Evolutionary conservation across 2,888 invertebrate species (phyloP).

Genomic region (Agonopterix subpropinquella): DNA sequence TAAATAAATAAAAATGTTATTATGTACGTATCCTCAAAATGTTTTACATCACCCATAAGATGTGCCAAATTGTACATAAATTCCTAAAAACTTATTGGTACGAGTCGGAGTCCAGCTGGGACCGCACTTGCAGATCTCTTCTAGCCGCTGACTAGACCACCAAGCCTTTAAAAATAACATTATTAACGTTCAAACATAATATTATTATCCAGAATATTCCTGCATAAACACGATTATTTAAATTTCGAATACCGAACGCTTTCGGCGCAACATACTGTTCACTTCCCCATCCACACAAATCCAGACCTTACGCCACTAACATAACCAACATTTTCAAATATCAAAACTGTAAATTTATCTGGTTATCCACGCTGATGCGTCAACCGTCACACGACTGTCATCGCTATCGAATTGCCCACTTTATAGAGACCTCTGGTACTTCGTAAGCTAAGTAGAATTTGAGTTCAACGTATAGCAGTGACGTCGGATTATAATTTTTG

Average conservation of each 20-base stretch:
- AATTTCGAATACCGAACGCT: constrained; percentile 39
- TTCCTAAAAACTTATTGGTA: not conserved
- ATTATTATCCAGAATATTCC: constrained; percentile 2
- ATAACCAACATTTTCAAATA: constrained; percentile 11
- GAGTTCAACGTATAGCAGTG: constrained; percentile 31
- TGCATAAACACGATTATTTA: constrained; percentile 36
- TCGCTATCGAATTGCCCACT: constrained; percentile 16
- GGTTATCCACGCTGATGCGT: constrained; percentile 22
- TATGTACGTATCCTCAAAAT: not conserved
- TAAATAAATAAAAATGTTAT: no score
- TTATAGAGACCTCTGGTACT: not conserved
- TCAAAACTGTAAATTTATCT: not conserved
- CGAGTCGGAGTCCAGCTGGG: no score
- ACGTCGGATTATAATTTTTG: constrained; percentile 56
- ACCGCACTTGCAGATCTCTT: not conserved
- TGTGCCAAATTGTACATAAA: not conserved
- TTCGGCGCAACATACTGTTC: constrained; percentile 7
- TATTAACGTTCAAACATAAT: not conserved
- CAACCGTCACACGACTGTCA: constrained; percentile 52
- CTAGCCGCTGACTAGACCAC: not conserved
- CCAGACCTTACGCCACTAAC: constrained; percentile 17
- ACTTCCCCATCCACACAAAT: constrained; percentile 13
- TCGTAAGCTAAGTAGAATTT: not conserved
- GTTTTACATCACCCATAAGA: no score
- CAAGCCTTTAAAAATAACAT: no score